A percentile compares a stretch with the other conserved stretches of the same genome.
Conservation (phyloP, 2,888 invertebrate species). For the Pseudococcus longispinus region DNA sequence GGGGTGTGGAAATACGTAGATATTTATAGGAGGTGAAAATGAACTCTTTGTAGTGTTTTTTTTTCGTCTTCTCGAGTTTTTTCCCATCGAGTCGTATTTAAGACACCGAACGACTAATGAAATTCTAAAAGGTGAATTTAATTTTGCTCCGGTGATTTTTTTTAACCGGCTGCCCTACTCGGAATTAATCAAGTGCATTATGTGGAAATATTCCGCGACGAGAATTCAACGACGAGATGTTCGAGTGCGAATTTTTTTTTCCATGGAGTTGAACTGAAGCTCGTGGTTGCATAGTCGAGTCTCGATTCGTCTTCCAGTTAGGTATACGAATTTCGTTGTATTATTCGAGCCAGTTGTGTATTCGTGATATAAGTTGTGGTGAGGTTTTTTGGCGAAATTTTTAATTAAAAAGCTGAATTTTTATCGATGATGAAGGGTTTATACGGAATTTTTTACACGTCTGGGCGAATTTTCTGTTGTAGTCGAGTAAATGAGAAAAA, state of each 20-base stretch:
- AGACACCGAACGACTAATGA: background rate
- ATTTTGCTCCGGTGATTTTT: constrained; percentile 6
- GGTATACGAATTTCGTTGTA: background rate
- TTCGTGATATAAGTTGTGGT: background rate
- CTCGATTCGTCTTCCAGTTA: background rate
- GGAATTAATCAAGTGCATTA: constrained; percentile 11
- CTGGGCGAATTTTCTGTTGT: too few relatives aligned
- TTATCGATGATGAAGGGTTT: too few relatives aligned
- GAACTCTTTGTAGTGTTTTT: background rate
- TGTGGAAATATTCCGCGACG: background rate
- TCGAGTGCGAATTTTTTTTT: background rate
- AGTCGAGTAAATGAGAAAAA: too few relatives aligned
- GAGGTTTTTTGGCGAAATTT: background rate
- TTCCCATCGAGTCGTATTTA: background rate
- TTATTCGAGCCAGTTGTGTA: background rate
- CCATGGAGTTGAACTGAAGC: background rate
- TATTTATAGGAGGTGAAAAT: background rate
- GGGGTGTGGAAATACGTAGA: background rate
- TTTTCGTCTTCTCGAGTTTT: background rate
- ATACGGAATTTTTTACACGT: too few relatives aligned
- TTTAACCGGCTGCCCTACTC: background rate
- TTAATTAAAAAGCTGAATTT: too few relatives aligned
- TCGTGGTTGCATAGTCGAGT: background rate
- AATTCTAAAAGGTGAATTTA: constrained; percentile 16
- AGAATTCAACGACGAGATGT: background rate